Evolutionary conservation across 2,888 invertebrate genomes (phyloP), one percentile per base, ranked within the genome.

Genomic region (Tetanocera ferruginea): DNA sequence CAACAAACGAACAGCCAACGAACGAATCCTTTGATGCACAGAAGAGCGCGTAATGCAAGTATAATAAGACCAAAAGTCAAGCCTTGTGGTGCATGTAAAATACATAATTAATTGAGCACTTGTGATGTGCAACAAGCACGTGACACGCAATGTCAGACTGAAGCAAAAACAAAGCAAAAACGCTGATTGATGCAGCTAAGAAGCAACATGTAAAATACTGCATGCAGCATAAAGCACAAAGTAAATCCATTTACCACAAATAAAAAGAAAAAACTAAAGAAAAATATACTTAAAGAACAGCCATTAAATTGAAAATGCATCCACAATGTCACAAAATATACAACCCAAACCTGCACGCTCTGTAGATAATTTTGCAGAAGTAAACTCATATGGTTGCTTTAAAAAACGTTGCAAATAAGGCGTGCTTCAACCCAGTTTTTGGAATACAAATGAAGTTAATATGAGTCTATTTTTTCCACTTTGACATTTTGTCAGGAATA

Each of bases 101-200:
- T 62, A 23, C 73, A 73, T 73, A 49, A 73, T 73, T 73, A 73
- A 73, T 73, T 60, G 73, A 49, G 28, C 28, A 28, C 62, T 60
- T 60, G 62, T 25, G 28, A 28, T 17, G 73, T 17, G 73, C 73
- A 51, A 19, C 62, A 43, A 73, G 43, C 34, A 72, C 72, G 60
- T 62, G 62, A 43, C 73, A 11, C 72, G 60, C 5, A 25, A 49
- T 25, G 49, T 67, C 19, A 19, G 25, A 28, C 1, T 23, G 51
- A 25, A 25, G n/a, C n/a, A n/a, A n/a, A n/a, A n/a, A n/a, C n/a
- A n/a, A n/a, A 69, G 51, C 51, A 43, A 51, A 67, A 25, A 25
- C 14, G 51, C 17, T 31, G 34, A 31, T 19, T 49, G 43, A 37
- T 14, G 37, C 37, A 43, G 69, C 23, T 23, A 19, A 28, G 25